Conservation (phyloP, 2,113 vertebrate species). For the Siphamia tubifer region DNA sequence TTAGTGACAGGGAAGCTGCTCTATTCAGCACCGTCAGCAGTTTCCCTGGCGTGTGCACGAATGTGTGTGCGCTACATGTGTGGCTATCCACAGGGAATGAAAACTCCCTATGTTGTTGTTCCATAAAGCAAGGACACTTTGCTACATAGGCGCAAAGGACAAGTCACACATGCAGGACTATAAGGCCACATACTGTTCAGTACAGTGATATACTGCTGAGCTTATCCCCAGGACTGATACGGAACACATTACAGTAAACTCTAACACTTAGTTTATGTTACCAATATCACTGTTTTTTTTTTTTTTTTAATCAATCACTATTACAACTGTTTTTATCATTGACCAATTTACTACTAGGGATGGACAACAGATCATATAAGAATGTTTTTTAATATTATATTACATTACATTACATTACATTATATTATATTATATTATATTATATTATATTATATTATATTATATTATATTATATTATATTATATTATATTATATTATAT, state of each 20-base stretch:
- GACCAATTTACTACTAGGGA: no score
- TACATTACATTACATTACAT: no score
- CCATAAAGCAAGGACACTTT: conserved; percentile 69
- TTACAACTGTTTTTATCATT: no score
- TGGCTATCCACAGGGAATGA: conserved; percentile 63
- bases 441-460: no score
- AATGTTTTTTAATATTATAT: no score
- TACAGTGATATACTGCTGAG: not conserved
- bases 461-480: no score
- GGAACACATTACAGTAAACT: conserved; percentile 8
- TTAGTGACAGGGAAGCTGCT: conserved; percentile 66
- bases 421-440: no score
- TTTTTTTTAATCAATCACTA: no score
- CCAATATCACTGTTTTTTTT: no score
- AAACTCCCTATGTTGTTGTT: conserved; percentile 65
- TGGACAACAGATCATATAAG: no score
- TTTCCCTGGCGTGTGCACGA: conserved; percentile 38
- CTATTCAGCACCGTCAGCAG: conserved; percentile 69
- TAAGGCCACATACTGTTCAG: not conserved
- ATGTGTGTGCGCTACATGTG: conserved; percentile 41
- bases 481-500: no score
- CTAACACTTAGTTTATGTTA: conserved; percentile 12
- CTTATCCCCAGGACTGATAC: not conserved
- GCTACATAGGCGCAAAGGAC: conserved; percentile 56
- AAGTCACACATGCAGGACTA: conserved; percentile 31